A percentile compares a stretch with the other conserved stretches of the same genome.
These are phyloP conservation scores for Anarsia innoxiella DNA, from an alignment of 2,888 invertebrate species.

Conservation along the genomic window DNA sequence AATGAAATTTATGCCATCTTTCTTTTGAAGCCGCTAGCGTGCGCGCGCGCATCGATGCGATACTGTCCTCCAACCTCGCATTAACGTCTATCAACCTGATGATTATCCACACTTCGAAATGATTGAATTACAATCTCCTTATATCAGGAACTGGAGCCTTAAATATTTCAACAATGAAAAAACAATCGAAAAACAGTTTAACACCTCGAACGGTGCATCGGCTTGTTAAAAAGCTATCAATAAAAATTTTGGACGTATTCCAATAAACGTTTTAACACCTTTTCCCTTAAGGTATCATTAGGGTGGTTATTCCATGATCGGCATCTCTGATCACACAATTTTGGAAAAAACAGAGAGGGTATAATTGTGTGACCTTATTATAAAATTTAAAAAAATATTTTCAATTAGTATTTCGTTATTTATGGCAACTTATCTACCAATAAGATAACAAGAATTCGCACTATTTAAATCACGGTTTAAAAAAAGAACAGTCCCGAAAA, in stretches of 20 bases:
- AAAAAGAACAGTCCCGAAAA: background rate
- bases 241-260: slow-evolving; percentile 64
- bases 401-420: too few relatives aligned
- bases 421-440: too few relatives aligned
- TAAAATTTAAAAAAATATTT: too few relatives aligned
- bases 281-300: slow-evolving; percentile 70
- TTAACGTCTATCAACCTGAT: slow-evolving; percentile 31
- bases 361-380: slow-evolving; percentile 29
- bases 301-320: slow-evolving; percentile 52
- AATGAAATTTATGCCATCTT: slow-evolving; percentile 19
- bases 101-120: slow-evolving; percentile 29
- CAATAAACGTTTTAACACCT: slow-evolving; percentile 75
- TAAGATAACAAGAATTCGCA: slow-evolving; percentile 3
- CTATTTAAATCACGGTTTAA: slow-evolving; percentile 9
- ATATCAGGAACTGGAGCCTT: slow-evolving; percentile 13
- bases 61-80: slow-evolving; percentile 17
- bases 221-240: slow-evolving; percentile 74
- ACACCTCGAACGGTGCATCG: slow-evolving; percentile 53
- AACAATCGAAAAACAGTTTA: slow-evolving; percentile 39
- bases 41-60: slow-evolving; percentile 11
- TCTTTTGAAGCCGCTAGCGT: slow-evolving; percentile 18
- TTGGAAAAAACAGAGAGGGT: slow-evolving; percentile 29
- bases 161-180: slow-evolving; percentile 19
- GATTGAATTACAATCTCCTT: slow-evolving; percentile 32
- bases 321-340: slow-evolving; percentile 28